A percentile compares a stretch with the other conserved stretches of the same genome.
These are phyloP conservation scores for Anhinga rufa DNA, from an alignment of 2,113 vertebrate species.

Conservation along the genomic window DNA sequence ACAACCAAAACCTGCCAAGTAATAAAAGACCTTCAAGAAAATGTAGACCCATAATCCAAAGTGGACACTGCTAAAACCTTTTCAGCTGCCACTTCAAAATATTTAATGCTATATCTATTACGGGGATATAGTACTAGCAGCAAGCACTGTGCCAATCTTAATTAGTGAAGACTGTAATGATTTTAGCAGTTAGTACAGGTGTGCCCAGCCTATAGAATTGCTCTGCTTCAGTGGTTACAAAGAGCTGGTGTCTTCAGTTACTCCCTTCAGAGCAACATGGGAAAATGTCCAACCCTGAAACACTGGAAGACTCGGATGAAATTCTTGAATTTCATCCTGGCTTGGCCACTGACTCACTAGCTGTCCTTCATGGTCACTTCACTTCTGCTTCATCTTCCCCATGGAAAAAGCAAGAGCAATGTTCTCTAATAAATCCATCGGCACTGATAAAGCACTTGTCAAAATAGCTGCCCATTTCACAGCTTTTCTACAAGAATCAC, in stretches of 20 bases:
- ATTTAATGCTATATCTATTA: neutral
- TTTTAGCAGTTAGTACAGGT: conserved; percentile 9
- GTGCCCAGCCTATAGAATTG: neutral
- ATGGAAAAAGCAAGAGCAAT: neutral
- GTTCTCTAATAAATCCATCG: neutral
- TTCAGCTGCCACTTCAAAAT: neutral
- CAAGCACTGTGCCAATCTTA: neutral
- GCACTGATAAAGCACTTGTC: neutral
- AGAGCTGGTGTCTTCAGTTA: neutral
- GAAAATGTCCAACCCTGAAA: neutral
- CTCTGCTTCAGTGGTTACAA: neutral
- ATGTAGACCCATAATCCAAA: neutral
- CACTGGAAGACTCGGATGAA: neutral
- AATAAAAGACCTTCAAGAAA: neutral
- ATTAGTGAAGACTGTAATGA: neutral
- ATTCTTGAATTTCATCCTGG: neutral
- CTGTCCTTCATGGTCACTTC: neutral
- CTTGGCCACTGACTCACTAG: neutral
- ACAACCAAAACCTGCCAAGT: neutral
- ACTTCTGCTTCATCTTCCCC: neutral
- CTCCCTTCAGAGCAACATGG: neutral
- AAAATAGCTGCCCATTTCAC: neutral
- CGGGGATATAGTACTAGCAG: neutral
- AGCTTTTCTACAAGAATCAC: neutral
- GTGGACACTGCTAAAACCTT: neutral